phyloP scores from a whole-genome alignment of 1,140 invertebrate genomes.

The Drosophila lowei region DNA sequence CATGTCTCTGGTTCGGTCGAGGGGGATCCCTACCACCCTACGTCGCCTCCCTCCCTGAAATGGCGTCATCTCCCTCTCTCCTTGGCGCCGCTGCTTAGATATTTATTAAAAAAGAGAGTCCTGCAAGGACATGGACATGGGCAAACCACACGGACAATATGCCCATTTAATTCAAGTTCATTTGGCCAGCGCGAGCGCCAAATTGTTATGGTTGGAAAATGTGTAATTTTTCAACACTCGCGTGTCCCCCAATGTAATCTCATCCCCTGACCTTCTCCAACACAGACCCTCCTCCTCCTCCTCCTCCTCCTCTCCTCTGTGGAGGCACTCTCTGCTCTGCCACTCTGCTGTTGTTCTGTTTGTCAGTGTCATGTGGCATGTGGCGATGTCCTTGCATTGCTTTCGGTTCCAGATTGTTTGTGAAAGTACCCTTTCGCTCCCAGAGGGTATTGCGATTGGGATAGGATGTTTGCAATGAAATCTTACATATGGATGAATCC shows the following conservation, averaged over 20 bases:
- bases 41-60: neutral
- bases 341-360: no score
- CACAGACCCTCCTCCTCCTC: no score
- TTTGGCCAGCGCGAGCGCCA: constrained; percentile 2
- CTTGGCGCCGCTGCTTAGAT: constrained; percentile 44
- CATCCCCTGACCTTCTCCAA: neutral
- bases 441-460: no score
- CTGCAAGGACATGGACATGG: constrained; percentile 14
- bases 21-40: neutral
- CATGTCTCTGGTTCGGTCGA: neutral
- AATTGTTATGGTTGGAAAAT: constrained; percentile 37
- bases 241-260: constrained; percentile 8
- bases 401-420: no score
- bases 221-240: constrained; percentile 39
- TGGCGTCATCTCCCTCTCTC: constrained; percentile 42
- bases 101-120: constrained; percentile 51
- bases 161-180: constrained; percentile 37
- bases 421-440: no score
- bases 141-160: neutral
- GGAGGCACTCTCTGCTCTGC: no score
- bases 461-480: no score
- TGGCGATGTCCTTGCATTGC: no score
- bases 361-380: no score
- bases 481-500: no score
- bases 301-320: no score